These are phyloP conservation scores for Xestia sexstrigata DNA, from an alignment of 2,888 invertebrate genomes.

Conservation along the genomic window DNA sequence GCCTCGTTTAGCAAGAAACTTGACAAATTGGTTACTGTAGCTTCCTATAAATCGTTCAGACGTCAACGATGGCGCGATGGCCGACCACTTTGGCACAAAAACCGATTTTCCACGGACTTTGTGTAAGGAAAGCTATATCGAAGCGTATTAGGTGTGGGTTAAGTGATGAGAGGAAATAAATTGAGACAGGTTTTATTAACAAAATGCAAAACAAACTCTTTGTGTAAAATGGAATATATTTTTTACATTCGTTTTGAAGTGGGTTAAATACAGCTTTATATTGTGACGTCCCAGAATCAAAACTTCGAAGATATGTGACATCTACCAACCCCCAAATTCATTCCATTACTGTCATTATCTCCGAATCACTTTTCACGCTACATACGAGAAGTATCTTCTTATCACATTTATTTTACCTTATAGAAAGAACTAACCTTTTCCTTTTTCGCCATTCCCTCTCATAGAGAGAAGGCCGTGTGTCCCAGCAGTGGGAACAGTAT, in stretches of 20 bases:
- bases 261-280: neutral
- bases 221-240: neutral
- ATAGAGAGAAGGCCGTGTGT: too few species aligned
- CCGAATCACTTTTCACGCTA: too few species aligned
- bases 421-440: too few species aligned
- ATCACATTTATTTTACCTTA: too few species aligned
- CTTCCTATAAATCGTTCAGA: constrained; percentile 68
- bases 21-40: constrained; percentile 64
- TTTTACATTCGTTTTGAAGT: neutral
- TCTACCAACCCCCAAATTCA: too few species aligned
- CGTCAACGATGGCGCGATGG: constrained; percentile 64
- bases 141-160: constrained; percentile 40
- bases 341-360: too few species aligned
- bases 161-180: constrained; percentile 12
- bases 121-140: constrained; percentile 55
- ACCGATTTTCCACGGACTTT: constrained; percentile 62
- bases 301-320: too few species aligned
- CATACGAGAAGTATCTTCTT: too few species aligned
- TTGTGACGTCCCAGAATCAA: neutral
- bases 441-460: too few species aligned
- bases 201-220: neutral
- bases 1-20: constrained; percentile 53
- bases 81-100: constrained; percentile 69
- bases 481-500: too few species aligned
- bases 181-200: neutral